Percentiles rank a stretch among this genome's conserved stretches.
phyloP scores from a whole-genome alignment of 2,113 vertebrate genomes.

The Kryptolebias marmoratus region DNA sequence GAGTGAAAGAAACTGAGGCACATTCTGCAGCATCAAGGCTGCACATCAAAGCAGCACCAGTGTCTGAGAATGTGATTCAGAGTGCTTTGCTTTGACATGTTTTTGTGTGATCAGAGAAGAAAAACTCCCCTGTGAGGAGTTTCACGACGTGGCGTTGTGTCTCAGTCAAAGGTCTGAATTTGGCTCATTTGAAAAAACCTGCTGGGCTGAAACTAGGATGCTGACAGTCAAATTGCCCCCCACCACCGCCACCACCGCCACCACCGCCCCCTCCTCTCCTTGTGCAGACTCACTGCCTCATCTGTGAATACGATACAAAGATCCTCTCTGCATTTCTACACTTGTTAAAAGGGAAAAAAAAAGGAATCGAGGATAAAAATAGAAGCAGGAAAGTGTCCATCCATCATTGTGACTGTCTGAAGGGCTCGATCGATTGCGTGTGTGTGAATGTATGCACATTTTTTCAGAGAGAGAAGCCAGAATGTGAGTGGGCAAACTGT shows the following conservation, averaged over 20 bases:
- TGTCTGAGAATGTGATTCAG: conserved; percentile 8
- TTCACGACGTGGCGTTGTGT: conserved; percentile 7
- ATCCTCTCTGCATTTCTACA: conserved; percentile 33
- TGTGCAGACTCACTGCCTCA: no score
- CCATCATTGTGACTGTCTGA: conserved; percentile 69
- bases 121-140: conserved; percentile 11
- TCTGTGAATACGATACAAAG: conserved; percentile 16
- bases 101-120: conserved; percentile 26
- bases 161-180: conserved; percentile 29
- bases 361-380: conserved; percentile 58
- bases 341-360: conserved; percentile 35
- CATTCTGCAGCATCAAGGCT: conserved; percentile 2
- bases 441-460: conserved; percentile 23
- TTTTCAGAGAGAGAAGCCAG: conserved; percentile 50
- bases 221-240: not conserved
- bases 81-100: conserved; percentile 13
- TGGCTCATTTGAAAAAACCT: conserved; percentile 19
- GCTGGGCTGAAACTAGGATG: conserved; percentile 11
- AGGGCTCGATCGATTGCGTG: conserved; percentile 61
- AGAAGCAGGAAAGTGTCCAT: conserved; percentile 66
- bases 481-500: conserved; percentile 56
- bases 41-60: not conserved
- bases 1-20: conserved; percentile 1
- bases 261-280: not conserved
- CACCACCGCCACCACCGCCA: conserved; percentile 5